phyloP scores from a whole-genome alignment of 1,140 invertebrate genomes.

The Druon quercuslanigerum region DNA sequence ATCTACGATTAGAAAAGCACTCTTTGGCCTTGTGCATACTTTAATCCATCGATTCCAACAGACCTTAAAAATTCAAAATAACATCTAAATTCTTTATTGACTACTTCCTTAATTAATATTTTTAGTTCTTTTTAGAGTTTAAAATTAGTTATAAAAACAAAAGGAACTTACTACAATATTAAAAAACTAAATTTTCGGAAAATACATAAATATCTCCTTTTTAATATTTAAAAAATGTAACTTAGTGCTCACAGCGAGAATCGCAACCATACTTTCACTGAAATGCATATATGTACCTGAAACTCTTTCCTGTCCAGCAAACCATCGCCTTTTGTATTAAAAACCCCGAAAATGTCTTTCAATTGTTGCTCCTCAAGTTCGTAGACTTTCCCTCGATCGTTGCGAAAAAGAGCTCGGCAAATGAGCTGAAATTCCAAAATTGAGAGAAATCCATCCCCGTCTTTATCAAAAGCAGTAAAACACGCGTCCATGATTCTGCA shows the following conservation, averaged over 20 bases:
- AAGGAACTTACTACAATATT: too few species aligned
- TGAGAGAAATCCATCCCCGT: constrained; percentile 88
- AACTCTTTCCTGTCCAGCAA: constrained; percentile 90
- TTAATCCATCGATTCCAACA: constrained; percentile 92
- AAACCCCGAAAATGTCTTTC: constrained; percentile 86
- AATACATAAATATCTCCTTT: too few species aligned
- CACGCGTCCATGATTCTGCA: constrained; percentile 86
- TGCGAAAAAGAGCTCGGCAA: constrained; percentile 89
- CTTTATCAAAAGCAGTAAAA: constrained; percentile 90
- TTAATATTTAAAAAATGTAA: too few species aligned
- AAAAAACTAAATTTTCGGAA: too few species aligned
- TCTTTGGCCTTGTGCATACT: constrained; percentile 82
- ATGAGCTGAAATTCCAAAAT: constrained; percentile 87
- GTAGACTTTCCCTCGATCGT: constrained; percentile 90
- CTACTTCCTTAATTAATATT: not conserved
- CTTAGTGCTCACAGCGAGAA: not conserved
- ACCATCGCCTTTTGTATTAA: constrained; percentile 87
- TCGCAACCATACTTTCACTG: constrained; percentile 8
- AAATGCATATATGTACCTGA: constrained; percentile 65
- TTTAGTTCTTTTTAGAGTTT: too few species aligned
- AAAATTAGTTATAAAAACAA: too few species aligned
- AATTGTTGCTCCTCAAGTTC: constrained; percentile 83
- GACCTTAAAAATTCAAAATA: constrained; percentile 52
- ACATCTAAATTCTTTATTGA: constrained; percentile 7
- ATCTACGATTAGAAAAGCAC: constrained; percentile 95